Evolutionary conservation across 2,113 vertebrate genomes (phyloP).

Genomic region (Argyrosomus japonicus): DNA sequence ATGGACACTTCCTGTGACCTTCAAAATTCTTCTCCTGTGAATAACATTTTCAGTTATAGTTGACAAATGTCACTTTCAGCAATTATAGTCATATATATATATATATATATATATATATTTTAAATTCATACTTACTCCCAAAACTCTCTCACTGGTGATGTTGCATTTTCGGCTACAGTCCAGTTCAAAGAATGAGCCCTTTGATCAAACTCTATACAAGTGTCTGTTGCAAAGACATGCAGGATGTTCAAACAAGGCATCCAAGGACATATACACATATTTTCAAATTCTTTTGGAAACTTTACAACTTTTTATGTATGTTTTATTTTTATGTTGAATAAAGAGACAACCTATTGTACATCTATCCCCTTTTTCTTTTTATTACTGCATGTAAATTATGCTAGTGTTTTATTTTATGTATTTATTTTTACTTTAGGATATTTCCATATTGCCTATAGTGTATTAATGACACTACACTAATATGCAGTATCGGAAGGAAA

Average conservation of each 20-base stretch:
- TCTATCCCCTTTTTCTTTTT: no score
- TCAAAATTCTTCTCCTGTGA: conserved; percentile 83
- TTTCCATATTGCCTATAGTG: no score
- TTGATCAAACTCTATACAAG: conserved; percentile 87
- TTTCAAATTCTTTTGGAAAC: not conserved
- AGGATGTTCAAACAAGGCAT: not conserved
- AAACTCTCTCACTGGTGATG: conserved; percentile 94
- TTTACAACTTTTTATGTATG: no score
- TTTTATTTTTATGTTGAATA: no score
- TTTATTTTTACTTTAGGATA: not conserved
- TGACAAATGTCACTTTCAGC: not conserved
- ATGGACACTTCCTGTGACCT: conserved; percentile 86
- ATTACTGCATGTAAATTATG: not conserved
- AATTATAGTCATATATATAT: not conserved
- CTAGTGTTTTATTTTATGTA: not conserved
- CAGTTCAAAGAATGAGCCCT: conserved; percentile 68
- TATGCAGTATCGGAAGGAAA: not conserved
- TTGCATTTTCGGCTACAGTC: conserved; percentile 83
- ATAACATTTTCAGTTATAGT: conserved; percentile 14
- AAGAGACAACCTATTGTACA: no score
- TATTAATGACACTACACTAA: no score
- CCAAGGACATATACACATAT: not conserved
- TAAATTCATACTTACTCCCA: conserved; percentile 91
- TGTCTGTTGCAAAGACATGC: conserved; percentile 77
- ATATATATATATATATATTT: no score